Conservation (phyloP, 2,797 vertebrate genomes). For the Channa striata region DNA sequence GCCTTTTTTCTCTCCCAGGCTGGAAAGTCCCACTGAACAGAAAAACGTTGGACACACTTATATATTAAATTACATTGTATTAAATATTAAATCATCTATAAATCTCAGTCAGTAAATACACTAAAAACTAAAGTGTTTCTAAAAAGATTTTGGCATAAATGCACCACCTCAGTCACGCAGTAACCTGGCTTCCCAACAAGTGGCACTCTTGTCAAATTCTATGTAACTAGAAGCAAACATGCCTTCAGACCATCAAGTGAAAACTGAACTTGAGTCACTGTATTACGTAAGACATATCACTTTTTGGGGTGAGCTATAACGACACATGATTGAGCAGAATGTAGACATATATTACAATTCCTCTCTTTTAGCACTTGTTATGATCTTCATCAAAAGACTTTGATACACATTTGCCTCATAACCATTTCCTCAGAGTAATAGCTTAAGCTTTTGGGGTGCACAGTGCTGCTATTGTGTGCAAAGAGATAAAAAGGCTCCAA, state of each 20-base stretch:
- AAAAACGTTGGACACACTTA: too few species aligned
- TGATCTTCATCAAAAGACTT: conserved; percentile 46
- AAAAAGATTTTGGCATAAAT: neutral
- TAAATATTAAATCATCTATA: too few species aligned
- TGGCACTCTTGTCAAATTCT: conserved; percentile 71
- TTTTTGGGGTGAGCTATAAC: conserved; percentile 9
- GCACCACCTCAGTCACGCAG: conserved; percentile 25
- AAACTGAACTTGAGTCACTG: conserved; percentile 18
- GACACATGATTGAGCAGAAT: neutral
- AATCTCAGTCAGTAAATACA: neutral
- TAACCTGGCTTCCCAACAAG: conserved; percentile 58
- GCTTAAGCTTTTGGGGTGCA: conserved; percentile 53
- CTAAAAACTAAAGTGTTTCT: neutral
- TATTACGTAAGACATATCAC: conserved; percentile 19
- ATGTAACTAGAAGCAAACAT: neutral
- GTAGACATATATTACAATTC: conserved; percentile 21
- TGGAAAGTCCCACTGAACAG: too few species aligned
- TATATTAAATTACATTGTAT: too few species aligned
- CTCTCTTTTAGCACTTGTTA: conserved; percentile 47
- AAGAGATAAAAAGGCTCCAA: conserved; percentile 65
- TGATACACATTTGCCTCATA: conserved; percentile 44
- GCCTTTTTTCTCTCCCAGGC: too few species aligned
- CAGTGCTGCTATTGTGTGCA: conserved; percentile 67
- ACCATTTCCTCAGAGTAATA: conserved; percentile 66
- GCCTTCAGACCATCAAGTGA: neutral